Evolutionary conservation across 2,888 invertebrate species (phyloP), one percentile per base, ranked within the genome.

Genomic region (Brachypterus glaber): DNA sequence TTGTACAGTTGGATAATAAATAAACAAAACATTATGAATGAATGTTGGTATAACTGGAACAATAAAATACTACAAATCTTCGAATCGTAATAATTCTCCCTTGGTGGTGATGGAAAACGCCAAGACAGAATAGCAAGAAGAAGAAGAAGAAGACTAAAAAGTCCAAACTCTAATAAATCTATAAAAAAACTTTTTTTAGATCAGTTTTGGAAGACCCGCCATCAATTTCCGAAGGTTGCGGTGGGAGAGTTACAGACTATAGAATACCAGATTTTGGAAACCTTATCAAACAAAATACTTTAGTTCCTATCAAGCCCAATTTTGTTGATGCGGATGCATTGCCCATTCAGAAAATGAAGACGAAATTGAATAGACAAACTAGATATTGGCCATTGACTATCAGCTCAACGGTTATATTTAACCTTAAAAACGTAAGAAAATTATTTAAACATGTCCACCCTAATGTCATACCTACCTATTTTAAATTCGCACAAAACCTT

Each of bases 151-250:
- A n/a, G n/a, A n/a, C n/a, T n/a, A n/a, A n/a, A n/a, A n/a, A n/a
- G n/a, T n/a, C n/a, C n/a, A n/a, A n/a, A n/a, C n/a, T n/a, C n/a
- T n/a, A n/a, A n/a, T n/a, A n/a, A n/a, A n/a, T n/a, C n/a, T n/a
- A n/a, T n/a, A n/a, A n/a, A n/a, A n/a, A n/a, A n/a, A n/a, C n/a
- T n/a, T n/a, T n/a, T n/a, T n/a, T n/a, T n/a, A 64, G 92, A 24
- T 85, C 88, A 27, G 82, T 90, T 3, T 73, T 93, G 36, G 95
- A 96, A 61, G 96, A 96, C 63, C 90, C 92, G 1, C 95, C 95
- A 0, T 89, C 93, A 0, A 87, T 96, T 34, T 89, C 86, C 17
- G 96, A 96, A 66, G 95, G 95, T 1, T 82, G 84, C 24, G 96
- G 96, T 0, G 96, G 95, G 0, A 71, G 92, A 27, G 88, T 96